Percentiles rank a stretch among this genome's conserved stretches.
phyloP scores from a whole-genome alignment of 2,888 invertebrate species.

The Sisyra nigra region DNA sequence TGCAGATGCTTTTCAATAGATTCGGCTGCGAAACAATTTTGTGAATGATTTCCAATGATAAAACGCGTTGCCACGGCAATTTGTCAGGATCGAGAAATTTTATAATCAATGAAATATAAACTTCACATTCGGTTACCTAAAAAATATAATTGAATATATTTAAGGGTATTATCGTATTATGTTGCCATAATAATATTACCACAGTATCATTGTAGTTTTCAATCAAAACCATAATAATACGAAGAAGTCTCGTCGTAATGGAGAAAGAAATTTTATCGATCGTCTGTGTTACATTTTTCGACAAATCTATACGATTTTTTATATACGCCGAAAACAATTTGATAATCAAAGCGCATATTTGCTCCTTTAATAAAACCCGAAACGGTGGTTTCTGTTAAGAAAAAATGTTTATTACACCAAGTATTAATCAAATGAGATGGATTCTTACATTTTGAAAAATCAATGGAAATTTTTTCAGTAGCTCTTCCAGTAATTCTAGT shows the following conservation, averaged over 20 bases:
- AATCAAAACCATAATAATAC: constrained; percentile 84
- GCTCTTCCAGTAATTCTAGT: constrained; percentile 84
- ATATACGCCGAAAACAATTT: constrained; percentile 96
- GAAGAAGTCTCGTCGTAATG: constrained; percentile 83
- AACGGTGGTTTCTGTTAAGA: constrained; percentile 76
- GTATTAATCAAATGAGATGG: too few species aligned
- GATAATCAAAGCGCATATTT: constrained; percentile 96
- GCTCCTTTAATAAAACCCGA: constrained; percentile 83
- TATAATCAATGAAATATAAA: constrained; percentile 89
- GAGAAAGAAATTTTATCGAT: constrained; percentile 91
- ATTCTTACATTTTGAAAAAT: constrained; percentile 62
- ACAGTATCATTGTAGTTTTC: constrained; percentile 83
- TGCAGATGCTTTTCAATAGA: constrained; percentile 78
- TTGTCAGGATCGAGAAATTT: constrained; percentile 96
- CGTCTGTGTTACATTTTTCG: constrained; percentile 42
- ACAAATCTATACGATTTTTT: constrained; percentile 58
- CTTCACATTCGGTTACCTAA: constrained; percentile 94
- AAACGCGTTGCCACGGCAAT: constrained; percentile 88
- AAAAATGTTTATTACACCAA: not conserved
- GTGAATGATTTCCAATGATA: constrained; percentile 90
- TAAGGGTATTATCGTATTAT: constrained; percentile 1
- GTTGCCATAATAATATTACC: constrained; percentile 32
- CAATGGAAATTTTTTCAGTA: constrained; percentile 70
- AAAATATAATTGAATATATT: constrained; percentile 14
- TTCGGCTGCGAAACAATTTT: constrained; percentile 83